Percentiles rank a stretch among this genome's conserved stretches.
Conservation (phyloP, 1,140 invertebrate genomes). For the Formica exsecta region DNA sequence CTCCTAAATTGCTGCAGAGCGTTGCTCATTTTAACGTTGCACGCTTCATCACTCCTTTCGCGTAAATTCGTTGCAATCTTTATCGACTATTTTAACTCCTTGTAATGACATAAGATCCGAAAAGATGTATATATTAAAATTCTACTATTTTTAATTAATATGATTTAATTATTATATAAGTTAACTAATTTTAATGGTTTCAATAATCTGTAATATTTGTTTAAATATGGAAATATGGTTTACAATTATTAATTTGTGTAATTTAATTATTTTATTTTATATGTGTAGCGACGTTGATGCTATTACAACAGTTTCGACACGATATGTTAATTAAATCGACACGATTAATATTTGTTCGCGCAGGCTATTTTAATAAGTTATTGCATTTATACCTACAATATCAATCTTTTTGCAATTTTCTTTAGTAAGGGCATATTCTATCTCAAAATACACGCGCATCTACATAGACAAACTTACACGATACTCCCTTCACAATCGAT, state of each 20-base stretch:
- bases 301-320: background rate
- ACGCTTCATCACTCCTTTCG: background rate
- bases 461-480: background rate
- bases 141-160: background rate
- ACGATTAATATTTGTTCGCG: background rate
- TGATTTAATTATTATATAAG: background rate
- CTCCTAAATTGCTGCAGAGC: conserved; percentile 9
- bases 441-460: background rate
- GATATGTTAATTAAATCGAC: background rate
- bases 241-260: background rate
- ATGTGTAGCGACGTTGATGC: background rate
- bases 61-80: background rate
- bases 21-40: conserved; percentile 44
- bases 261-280: background rate
- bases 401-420: background rate
- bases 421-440: conserved; percentile 11
- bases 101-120: background rate
- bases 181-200: background rate
- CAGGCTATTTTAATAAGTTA: background rate
- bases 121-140: background rate
- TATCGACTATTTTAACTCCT: background rate
- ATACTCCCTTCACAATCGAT: conserved; percentile 18
- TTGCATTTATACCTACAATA: background rate
- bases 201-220: background rate
- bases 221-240: background rate